phyloP scores from a whole-genome alignment of 2,113 vertebrate genomes.

The Platycercus adscitus region DNA sequence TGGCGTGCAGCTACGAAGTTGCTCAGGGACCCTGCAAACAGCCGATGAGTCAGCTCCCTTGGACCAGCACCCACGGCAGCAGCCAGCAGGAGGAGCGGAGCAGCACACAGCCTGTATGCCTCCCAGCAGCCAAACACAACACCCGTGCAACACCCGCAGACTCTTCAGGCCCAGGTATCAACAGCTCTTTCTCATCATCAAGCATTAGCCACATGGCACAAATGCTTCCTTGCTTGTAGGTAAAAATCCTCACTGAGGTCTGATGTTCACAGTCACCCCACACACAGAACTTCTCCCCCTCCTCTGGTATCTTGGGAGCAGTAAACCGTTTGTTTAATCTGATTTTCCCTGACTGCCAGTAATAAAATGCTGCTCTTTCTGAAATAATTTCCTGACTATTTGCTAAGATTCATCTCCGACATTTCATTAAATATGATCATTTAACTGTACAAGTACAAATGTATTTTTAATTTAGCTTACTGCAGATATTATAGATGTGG shows the following conservation, averaged over 20 bases:
- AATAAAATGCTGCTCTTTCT: constrained; percentile 81
- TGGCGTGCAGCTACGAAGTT: not conserved
- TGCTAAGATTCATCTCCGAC: constrained; percentile 87
- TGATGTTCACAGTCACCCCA: not conserved
- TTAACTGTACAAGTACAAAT: constrained; percentile 91
- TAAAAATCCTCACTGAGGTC: not conserved
- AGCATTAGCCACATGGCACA: rapidly evolving
- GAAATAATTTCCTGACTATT: constrained; percentile 86
- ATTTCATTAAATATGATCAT: constrained; percentile 91
- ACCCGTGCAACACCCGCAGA: rapidly evolving
- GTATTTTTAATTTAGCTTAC: constrained; percentile 90
- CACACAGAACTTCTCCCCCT: not conserved
- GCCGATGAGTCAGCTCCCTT: not conserved
- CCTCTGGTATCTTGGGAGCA: not conserved
- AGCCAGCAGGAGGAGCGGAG: rapidly evolving
- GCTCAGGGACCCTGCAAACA: not conserved
- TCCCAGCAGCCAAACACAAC: rapidly evolving
- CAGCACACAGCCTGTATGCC: rapidly evolving
- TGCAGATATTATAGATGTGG: constrained; percentile 86
- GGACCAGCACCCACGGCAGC: rapidly evolving
- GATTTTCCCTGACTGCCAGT: constrained; percentile 74
- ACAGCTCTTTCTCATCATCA: not conserved
- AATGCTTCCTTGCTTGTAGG: rapidly evolving
- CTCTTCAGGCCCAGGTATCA: not conserved
- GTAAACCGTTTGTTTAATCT: constrained; percentile 78